Evolutionary conservation across 2,797 vertebrate species (phyloP).

Genomic region (Sebastes alutus): DNA sequence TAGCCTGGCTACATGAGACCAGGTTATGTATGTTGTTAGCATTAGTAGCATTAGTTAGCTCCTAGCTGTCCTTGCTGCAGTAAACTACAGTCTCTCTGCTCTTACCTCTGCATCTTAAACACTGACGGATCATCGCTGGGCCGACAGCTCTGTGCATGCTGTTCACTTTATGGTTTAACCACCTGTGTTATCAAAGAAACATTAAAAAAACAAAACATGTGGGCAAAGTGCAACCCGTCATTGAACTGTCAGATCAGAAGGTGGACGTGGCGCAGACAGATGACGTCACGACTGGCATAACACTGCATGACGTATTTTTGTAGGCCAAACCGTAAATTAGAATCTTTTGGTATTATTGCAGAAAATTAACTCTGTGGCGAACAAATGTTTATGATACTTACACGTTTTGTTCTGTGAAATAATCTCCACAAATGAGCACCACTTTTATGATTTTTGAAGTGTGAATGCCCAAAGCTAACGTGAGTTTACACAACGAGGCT

Average conservation of each 20-base stretch:
- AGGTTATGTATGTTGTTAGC: slow-evolving; percentile 51
- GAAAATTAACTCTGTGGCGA: no score
- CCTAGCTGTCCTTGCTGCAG: not conserved
- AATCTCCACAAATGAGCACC: no score
- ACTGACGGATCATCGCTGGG: slow-evolving; percentile 38
- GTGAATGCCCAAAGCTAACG: no score
- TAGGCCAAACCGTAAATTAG: accelerated
- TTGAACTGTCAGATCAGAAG: slow-evolving; percentile 57
- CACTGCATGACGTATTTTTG: no score
- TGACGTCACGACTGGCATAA: slow-evolving; percentile 61
- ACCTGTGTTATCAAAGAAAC: not conserved
- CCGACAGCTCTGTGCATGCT: slow-evolving; percentile 62
- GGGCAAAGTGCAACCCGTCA: slow-evolving; percentile 51
- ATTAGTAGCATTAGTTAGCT: slow-evolving; percentile 35
- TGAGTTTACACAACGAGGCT: no score
- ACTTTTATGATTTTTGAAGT: no score
- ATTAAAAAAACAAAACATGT: not conserved
- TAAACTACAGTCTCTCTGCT: not conserved
- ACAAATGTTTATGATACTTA: not conserved
- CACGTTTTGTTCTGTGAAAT: not conserved
- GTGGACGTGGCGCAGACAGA: slow-evolving; percentile 38
- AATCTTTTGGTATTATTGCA: no score
- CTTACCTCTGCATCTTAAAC: slow-evolving; percentile 73
- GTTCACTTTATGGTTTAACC: not conserved
- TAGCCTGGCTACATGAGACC: accelerated